Evolutionary conservation across 2,797 vertebrate genomes (phyloP).

Genomic region (Chelidonichthys spinosus): DNA sequence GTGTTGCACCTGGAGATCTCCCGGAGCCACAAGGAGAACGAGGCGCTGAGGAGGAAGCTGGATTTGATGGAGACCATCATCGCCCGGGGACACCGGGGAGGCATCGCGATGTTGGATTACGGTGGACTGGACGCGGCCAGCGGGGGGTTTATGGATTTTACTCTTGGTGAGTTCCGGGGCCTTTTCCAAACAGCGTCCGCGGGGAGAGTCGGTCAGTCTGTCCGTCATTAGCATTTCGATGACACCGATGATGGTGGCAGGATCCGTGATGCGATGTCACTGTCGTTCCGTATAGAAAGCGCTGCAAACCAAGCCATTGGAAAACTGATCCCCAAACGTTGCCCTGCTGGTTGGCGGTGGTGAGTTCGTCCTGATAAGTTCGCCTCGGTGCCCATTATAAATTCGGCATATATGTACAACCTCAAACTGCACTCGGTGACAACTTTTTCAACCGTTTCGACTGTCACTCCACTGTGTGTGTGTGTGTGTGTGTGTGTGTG

Average conservation of each 20-base stretch:
- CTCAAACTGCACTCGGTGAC: too few relatives aligned
- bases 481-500: too few relatives aligned
- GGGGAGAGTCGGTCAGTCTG: neutral
- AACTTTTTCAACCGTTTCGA: neutral
- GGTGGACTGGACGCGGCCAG: slow-evolving; percentile 16
- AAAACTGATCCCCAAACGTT: neutral
- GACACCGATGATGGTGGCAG: neutral
- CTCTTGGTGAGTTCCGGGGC: slow-evolving; percentile 41
- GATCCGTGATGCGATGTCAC: too few relatives aligned
- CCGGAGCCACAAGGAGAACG: slow-evolving; percentile 74
- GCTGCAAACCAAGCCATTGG: too few relatives aligned
- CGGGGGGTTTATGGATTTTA: slow-evolving; percentile 23
- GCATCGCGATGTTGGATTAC: slow-evolving; percentile 8
- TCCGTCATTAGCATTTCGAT: fast-evolving
- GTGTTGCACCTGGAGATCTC: slow-evolving; percentile 73
- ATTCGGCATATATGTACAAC: too few relatives aligned
- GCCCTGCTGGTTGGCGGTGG: too few relatives aligned
- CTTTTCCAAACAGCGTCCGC: neutral
- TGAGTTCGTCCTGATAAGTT: too few relatives aligned
- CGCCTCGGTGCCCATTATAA: too few relatives aligned
- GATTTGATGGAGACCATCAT: slow-evolving; percentile 72
- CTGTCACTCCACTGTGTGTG: too few relatives aligned
- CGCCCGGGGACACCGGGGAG: slow-evolving; percentile 54
- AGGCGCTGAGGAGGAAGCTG: slow-evolving; percentile 75
- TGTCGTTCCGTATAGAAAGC: too few relatives aligned